Conservation (phyloP, 2,888 invertebrate genomes). For the Cecidostiba fungosa region DNA sequence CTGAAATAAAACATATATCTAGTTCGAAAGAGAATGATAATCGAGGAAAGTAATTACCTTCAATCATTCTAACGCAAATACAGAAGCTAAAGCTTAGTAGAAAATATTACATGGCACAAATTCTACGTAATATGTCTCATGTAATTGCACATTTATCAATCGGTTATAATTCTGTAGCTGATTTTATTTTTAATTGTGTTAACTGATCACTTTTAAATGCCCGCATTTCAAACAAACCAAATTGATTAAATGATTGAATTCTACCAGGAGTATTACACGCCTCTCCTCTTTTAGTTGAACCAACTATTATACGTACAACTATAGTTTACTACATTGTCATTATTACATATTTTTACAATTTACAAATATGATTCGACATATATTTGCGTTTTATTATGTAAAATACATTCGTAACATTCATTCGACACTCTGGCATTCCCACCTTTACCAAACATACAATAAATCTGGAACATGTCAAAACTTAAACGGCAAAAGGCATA, state of each 20-base stretch:
- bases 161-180: slow-evolving; percentile 35
- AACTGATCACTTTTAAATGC: slow-evolving; percentile 50
- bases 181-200: slow-evolving; percentile 19
- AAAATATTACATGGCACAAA: slow-evolving; percentile 63
- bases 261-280: slow-evolving; percentile 52
- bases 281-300: slow-evolving; percentile 34
- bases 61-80: slow-evolving; percentile 53
- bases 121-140: slow-evolving; percentile 52
- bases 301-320: slow-evolving; percentile 57
- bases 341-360: slow-evolving; percentile 77
- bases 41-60: slow-evolving; percentile 49
- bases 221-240: slow-evolving; percentile 53
- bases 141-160: slow-evolving; percentile 57
- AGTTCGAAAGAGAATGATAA: slow-evolving; percentile 38
- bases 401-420: slow-evolving; percentile 76
- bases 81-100: slow-evolving; percentile 51
- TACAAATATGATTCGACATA: slow-evolving; percentile 79
- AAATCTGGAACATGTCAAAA: slow-evolving; percentile 75
- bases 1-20: slow-evolving; percentile 53
- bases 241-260: slow-evolving; percentile 47
- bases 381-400: slow-evolving; percentile 68
- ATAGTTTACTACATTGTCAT: slow-evolving; percentile 57
- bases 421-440: slow-evolving; percentile 69
- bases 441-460: slow-evolving; percentile 66
- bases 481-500: slow-evolving; percentile 70